Evolutionary conservation across 2,797 vertebrate species (phyloP), one percentile per base, ranked within the genome.

Genomic region (Arctocebus calabarensis): DNA sequence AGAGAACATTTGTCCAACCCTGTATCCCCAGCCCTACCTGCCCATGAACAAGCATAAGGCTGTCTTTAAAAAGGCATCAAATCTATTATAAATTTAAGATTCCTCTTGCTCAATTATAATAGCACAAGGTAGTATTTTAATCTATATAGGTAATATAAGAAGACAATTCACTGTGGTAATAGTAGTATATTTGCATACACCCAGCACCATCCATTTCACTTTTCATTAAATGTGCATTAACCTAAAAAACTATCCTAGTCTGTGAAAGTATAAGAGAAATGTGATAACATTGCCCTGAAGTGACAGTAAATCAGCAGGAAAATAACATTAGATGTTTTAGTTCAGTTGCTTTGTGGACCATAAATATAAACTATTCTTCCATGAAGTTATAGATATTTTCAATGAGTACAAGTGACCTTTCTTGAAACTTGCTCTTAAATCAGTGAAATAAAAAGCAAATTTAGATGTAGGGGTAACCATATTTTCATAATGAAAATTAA

Each of bases 181-280:
- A 78, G 52, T 11, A 91, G 74, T 87, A 77, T 64, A 94, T 96
- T 94, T 93, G 43, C 57, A 73, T 64, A 90, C 48, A 12, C 1
- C 86, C 78, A n/a, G 23, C 73, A 19, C 48, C 84, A 25, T 37
- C 29, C 19, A 3, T 40, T 59, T 45, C 89, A 19, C 71, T 97
- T 95, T 97, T 97, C 82, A 91, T 98, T 97, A 96, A 74, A 95
- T 85, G 66, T 29, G 17, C 94, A 89, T 98, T 98, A 98, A 97
- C 92, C 74, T 96, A 95, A 95, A 16, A 16, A 97, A 92, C 57
- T 83, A 93, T 3, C 7, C 55, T 68, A 88, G 90, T 92, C 79
- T 91, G 23, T 97, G 97, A 96, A 98, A 97, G 29, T 95, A 89
- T 95, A 95, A 93, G 71, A 97, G 27, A 19, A 27, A 6, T 93